A percentile compares a stretch with the other conserved stretches of the same genome.
Conservation (phyloP, 2,113 vertebrate species). For the Oryzias woworae region DNA sequence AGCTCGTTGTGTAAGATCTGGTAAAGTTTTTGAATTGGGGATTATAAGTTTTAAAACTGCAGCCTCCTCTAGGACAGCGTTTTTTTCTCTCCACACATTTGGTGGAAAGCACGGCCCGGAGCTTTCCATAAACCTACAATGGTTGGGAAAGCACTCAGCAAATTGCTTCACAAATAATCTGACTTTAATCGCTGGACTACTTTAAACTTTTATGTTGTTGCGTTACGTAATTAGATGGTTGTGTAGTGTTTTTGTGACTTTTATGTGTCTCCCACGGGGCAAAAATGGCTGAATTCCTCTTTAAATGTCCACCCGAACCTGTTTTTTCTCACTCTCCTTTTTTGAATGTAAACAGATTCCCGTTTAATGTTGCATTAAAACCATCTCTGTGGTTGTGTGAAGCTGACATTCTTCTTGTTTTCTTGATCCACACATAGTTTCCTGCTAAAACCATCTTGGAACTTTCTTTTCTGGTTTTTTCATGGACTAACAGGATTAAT, state of each 20-base stretch:
- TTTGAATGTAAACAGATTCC: neutral
- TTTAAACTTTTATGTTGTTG: conserved; percentile 43
- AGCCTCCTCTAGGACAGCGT: neutral
- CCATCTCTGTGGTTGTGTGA: conserved; percentile 5
- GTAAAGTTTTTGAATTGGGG: too few species aligned
- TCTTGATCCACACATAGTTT: too few species aligned
- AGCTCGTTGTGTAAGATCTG: too few species aligned
- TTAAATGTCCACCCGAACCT: neutral
- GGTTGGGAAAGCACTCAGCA: conserved; percentile 33
- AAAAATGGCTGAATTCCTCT: conserved; percentile 17
- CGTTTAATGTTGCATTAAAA: neutral
- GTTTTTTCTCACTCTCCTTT: neutral
- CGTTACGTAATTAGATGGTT: conserved; percentile 34
- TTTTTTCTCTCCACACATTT: neutral
- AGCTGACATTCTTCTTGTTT: too few species aligned
- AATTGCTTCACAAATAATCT: conserved; percentile 55
- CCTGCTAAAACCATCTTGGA: too few species aligned
- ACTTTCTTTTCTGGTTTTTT: neutral
- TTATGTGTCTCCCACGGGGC: neutral
- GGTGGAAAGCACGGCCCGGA: neutral
- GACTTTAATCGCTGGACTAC: conserved; percentile 38
- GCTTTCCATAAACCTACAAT: conserved; percentile 15
- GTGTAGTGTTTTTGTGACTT: neutral
- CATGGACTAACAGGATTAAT: conserved; percentile 8
- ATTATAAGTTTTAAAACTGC: too few species aligned